Conservation (phyloP, 2,888 invertebrate species). For the Sisyra nigra region DNA sequence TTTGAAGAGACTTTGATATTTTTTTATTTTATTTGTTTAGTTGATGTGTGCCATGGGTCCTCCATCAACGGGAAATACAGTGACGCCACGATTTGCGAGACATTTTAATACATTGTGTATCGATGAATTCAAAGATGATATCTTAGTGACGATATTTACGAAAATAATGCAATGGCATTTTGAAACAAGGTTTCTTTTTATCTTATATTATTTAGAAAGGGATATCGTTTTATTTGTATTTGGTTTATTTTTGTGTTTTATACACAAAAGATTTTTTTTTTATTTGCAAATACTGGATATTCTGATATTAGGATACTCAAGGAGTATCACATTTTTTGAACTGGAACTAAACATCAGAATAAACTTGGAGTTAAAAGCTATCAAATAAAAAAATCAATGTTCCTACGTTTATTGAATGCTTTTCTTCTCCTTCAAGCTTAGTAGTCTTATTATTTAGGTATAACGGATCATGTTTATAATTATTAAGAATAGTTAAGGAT, state of each 20-base stretch:
- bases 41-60: slow-evolving; percentile 78
- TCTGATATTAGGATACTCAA: no score
- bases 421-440: no score
- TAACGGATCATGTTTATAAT: no score
- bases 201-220: neutral
- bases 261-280: no score
- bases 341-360: no score
- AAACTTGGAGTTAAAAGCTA: no score
- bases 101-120: slow-evolving; percentile 77
- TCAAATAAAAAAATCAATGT: no score
- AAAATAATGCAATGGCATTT: slow-evolving; percentile 91
- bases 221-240: neutral
- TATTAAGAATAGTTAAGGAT: no score
- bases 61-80: slow-evolving; percentile 57
- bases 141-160: slow-evolving; percentile 71
- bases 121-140: slow-evolving; percentile 76
- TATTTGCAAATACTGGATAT: no score
- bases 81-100: slow-evolving; percentile 71
- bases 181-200: slow-evolving; percentile 76
- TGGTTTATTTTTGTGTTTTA: neutral
- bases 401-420: no score
- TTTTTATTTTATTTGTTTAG: slow-evolving; percentile 24
- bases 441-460: no score
- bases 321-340: no score
- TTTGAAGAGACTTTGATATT: neutral